Evolutionary conservation across 1,140 invertebrate genomes (phyloP).

Genomic region (Drosophila sechellia): DNA sequence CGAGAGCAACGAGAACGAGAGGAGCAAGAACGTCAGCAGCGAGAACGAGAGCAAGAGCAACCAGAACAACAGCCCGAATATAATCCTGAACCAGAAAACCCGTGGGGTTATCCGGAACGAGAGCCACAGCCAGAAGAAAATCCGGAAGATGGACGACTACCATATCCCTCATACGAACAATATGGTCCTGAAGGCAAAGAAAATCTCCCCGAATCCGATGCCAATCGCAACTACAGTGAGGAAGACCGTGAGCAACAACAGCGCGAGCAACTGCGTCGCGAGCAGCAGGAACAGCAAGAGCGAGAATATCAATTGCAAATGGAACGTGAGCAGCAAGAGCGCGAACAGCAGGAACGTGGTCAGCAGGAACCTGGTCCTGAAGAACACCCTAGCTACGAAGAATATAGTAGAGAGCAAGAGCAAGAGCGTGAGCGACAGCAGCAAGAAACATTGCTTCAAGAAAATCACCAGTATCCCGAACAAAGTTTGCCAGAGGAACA

Average conservation of each 20-base stretch:
- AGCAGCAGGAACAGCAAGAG: no score
- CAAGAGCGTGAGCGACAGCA: conserved; percentile 16
- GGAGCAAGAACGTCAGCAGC: conserved; percentile 13
- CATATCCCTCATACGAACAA: conserved; percentile 11
- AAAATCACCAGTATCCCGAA: conserved; percentile 1
- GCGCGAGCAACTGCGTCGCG: no score
- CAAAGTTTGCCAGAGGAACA: conserved; percentile 1
- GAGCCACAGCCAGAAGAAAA: conserved; percentile 6
- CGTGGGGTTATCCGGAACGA: neutral
- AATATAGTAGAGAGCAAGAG: conserved; percentile 3
- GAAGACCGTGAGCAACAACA: no score
- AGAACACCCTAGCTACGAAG: conserved; percentile 19
- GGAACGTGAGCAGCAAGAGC: neutral
- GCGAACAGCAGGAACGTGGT: conserved; percentile 3
- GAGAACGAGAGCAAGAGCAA: conserved; percentile 17
- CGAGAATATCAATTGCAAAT: no score
- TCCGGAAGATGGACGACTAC: neutral
- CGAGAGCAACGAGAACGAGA: conserved; percentile 7
- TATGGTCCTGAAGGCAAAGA: neutral
- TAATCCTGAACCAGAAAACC: neutral
- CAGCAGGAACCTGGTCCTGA: neutral
- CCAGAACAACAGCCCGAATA: conserved; percentile 6
- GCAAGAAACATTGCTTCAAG: conserved; percentile 5
- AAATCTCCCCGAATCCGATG: neutral
- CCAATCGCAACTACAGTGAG: conserved; percentile 1